Evolutionary conservation across 1,140 invertebrate genomes (phyloP).

Genomic region (Lanistes nyassanus): DNA sequence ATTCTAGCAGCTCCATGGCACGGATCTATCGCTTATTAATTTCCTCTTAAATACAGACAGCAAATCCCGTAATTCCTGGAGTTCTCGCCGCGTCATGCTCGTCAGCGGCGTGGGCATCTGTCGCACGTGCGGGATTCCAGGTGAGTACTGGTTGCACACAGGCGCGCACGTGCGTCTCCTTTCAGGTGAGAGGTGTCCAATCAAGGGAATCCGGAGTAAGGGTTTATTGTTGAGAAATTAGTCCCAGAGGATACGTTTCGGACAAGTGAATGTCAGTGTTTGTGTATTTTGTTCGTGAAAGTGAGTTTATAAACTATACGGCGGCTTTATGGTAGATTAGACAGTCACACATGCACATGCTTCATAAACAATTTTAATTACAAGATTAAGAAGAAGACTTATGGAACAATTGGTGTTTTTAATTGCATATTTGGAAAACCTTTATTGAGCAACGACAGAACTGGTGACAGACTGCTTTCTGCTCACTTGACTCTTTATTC

Average conservation of each 20-base stretch:
- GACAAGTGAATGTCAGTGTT: not conserved
- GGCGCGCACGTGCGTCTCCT: not conserved
- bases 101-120: not conserved
- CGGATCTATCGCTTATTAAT: slow-evolving; percentile 12
- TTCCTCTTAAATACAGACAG: slow-evolving; percentile 12
- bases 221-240: not conserved
- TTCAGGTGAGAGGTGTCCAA: slow-evolving; percentile 11
- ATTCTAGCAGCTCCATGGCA: not conserved
- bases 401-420: too few relatives aligned
- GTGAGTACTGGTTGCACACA: not conserved
- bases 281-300: not conserved
- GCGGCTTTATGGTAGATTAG: not conserved
- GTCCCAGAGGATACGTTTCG: not conserved
- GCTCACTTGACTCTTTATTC: too few relatives aligned
- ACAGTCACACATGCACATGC: not conserved
- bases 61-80: slow-evolving; percentile 10
- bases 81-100: not conserved
- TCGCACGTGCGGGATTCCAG: slow-evolving; percentile 1
- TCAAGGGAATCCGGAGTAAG: slow-evolving; percentile 3
- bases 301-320: not conserved
- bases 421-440: too few relatives aligned
- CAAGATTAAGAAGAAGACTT: not conserved
- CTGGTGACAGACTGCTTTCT: too few relatives aligned
- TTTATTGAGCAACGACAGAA: too few relatives aligned
- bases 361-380: not conserved